A percentile compares a stretch with the other conserved stretches of the same genome.
Conservation (phyloP, 37 sponge, comb jelly and placozoan species). For the Tethya wilhelma region DNA sequence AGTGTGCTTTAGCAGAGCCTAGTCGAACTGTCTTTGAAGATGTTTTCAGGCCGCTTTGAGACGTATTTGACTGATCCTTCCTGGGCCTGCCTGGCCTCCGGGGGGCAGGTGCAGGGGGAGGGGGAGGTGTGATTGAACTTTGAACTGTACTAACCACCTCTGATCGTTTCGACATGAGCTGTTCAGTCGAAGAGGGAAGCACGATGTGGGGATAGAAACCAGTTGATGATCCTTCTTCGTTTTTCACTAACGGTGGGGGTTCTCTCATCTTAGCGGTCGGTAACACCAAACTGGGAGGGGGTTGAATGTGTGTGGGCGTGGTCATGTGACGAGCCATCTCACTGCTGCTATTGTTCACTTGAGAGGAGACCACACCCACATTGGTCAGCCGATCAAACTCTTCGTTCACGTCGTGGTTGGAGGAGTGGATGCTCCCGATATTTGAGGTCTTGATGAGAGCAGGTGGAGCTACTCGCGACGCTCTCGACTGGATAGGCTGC, state of each 20-base stretch:
- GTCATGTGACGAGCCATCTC: background rate
- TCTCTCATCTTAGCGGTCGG: background rate
- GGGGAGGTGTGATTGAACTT: background rate
- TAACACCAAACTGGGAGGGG: constrained; percentile 10
- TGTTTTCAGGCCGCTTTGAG: background rate
- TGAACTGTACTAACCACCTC: too few species aligned
- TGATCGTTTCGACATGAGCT: too few species aligned
- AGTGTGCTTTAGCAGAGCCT: background rate
- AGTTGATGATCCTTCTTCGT: background rate
- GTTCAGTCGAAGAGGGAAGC: background rate
- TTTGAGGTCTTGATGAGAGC: background rate
- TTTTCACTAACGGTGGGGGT: constrained; percentile 21
- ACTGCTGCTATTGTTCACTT: too few species aligned
- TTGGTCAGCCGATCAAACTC: background rate
- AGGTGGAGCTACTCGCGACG: background rate
- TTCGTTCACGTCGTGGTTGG: too few species aligned
- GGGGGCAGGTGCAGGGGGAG: background rate
- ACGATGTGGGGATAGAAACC: constrained; percentile 14
- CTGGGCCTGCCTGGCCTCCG: constrained; percentile 7
- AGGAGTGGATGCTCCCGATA: too few species aligned
- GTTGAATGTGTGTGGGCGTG: constrained; percentile 8
- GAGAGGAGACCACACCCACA: background rate
- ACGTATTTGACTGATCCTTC: constrained; percentile 5
- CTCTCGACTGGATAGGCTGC: too few species aligned
- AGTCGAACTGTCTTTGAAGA: background rate